Conservation (phyloP, 2,113 vertebrate genomes). For the Varanus komodoensis region DNA sequence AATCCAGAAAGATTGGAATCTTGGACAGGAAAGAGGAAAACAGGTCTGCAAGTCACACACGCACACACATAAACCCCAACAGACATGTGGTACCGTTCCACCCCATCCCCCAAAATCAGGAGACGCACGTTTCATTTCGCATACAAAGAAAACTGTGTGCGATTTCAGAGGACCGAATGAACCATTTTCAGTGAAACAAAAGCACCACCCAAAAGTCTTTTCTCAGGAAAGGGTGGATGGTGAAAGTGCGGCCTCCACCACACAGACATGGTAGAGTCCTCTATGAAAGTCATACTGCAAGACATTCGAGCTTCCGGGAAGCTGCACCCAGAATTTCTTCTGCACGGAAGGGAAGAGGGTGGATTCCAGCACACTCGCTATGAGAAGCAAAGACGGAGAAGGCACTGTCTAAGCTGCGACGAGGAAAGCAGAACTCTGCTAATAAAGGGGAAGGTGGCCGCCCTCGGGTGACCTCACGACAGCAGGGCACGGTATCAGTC, state of each 20-base stretch:
- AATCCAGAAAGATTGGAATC: neutral
- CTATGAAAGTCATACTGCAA: neutral
- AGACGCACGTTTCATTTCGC: neutral
- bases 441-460: rapidly evolving
- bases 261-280: neutral
- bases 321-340: neutral
- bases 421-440: neutral
- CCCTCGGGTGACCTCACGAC: too few relatives aligned
- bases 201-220: neutral
- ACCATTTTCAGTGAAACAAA: neutral
- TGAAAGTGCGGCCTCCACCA: neutral
- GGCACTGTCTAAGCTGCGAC: neutral
- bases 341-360: neutral
- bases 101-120: too few relatives aligned
- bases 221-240: rapidly evolving
- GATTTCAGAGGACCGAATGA: neutral
- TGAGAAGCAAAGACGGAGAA: neutral
- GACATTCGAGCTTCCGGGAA: neutral
- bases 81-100: too few relatives aligned
- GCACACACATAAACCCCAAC: too few relatives aligned
- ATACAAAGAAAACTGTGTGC: too few relatives aligned
- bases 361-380: neutral
- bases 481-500: neutral
- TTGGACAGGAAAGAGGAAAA: neutral
- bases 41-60: too few relatives aligned